phyloP scores from a whole-genome alignment of 1,140 invertebrate species.

The Danaus plexippus region DNA sequence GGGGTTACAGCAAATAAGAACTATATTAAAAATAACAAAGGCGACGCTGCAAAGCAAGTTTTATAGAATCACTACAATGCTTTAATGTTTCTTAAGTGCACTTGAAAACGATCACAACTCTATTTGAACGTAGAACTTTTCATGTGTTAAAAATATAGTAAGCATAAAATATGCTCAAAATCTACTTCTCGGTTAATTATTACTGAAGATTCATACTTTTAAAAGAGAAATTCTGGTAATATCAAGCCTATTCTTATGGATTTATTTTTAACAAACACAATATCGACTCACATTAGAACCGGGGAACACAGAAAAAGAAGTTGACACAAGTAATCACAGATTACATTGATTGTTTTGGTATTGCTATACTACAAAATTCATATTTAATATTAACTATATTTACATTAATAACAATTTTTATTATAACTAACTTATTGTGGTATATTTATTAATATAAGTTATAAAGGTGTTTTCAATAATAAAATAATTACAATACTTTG shows the following conservation, averaged over 20 bases:
- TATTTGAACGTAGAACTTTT: conserved; percentile 10
- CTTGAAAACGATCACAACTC: conserved; percentile 17
- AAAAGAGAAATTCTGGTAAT: conserved; percentile 22
- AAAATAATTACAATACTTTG: too few relatives aligned
- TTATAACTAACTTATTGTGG: too few relatives aligned
- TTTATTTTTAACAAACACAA: conserved; percentile 53
- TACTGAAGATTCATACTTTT: conserved; percentile 25
- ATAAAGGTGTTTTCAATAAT: too few relatives aligned
- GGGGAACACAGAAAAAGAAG: conserved; percentile 63
- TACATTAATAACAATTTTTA: too few relatives aligned
- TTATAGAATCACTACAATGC: conserved; percentile 20
- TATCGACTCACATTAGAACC: conserved; percentile 63
- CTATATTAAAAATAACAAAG: not conserved
- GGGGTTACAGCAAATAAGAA: conserved; percentile 32
- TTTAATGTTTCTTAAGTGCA: conserved; percentile 11
- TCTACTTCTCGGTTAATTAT: conserved; percentile 36
- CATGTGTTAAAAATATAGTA: conserved; percentile 4
- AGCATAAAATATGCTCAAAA: conserved; percentile 14
- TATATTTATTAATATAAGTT: too few relatives aligned
- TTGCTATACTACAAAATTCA: not conserved
- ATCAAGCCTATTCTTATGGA: conserved; percentile 43
- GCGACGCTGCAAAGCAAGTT: not conserved
- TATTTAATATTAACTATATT: too few relatives aligned
- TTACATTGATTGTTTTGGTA: conserved; percentile 6
- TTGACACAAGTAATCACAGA: conserved; percentile 30